Evolutionary conservation across 2,888 invertebrate genomes (phyloP).

Genomic region (Eutolmus rufibarbis): DNA sequence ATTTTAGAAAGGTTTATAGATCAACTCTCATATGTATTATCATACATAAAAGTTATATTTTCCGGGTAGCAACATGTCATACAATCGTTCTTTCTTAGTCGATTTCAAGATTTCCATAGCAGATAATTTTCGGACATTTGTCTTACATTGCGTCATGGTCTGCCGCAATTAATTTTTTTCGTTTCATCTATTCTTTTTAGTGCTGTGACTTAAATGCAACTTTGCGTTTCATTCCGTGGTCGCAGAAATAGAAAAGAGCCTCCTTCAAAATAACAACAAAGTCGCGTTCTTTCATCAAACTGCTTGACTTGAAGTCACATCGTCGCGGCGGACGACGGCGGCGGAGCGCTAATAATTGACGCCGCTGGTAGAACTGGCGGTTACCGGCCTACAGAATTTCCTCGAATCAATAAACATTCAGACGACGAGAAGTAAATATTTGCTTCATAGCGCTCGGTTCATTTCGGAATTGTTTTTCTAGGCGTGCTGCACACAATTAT

Average conservation of each 20-base stretch:
- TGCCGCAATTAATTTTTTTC: neutral
- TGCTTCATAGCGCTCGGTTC: neutral
- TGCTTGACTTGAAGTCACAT: neutral
- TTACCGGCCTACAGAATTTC: conserved; percentile 14
- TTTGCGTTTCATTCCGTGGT: neutral
- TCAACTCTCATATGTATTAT: no score
- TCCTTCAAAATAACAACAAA: neutral
- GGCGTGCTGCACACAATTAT: neutral
- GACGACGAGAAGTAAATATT: conserved; percentile 1
- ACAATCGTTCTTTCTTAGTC: neutral
- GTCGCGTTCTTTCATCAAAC: neutral
- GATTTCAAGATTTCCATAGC: neutral
- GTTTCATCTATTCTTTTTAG: neutral
- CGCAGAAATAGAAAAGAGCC: neutral
- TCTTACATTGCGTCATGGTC: neutral
- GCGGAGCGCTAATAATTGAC: neutral
- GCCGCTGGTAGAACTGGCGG: neutral
- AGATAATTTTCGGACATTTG: neutral
- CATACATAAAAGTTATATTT: no score
- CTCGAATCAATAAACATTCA: conserved; percentile 14
- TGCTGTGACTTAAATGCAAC: neutral
- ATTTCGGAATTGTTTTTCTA: neutral
- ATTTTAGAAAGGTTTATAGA: no score
- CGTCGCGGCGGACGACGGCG: neutral
- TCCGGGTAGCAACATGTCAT: neutral